Base-by-base conservation (phyloP, 1,140 invertebrate genomes). In the Lycorma delicatula region DNA sequence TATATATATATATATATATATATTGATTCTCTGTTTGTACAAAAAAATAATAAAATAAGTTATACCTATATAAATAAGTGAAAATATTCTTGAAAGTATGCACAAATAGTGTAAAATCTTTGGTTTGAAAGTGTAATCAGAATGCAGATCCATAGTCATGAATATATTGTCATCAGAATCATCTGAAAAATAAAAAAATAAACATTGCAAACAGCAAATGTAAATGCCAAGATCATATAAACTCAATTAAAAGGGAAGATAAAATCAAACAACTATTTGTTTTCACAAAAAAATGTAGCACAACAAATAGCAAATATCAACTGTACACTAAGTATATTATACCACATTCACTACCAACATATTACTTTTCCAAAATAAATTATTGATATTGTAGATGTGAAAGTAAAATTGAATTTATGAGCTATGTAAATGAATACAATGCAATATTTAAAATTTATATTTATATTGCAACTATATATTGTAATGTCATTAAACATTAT, bases 91-190 rank as follows among this genome's bases (percentile, higher is more conserved):
- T n/a, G n/a, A n/a, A n/a, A n/a, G n/a, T n/a, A n/a, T n/a, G n/a
- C 16, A 44, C 16, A 44, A 44, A 22, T 44, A 20, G 41, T 20
- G 23, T 22, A 44, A 20, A 11, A 44, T 44, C 41, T 44, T 44
- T 44, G 41, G 41, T 44, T 44, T 44, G 16, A 44, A 13, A 44
- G 23, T 44, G 16, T 22, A n/a, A 44, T 22, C 41, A 44, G 23
- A 44, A 16, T 2, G 23, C 23, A 22, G 41, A 44, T 16, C 41
- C 9, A 22, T 44, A 44, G 58, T 67, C 60, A 67, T 44, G 66
- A 67, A 54, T 67, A 67, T 23, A 67, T 67, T 11, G 66, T 67
- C 66, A 67, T 67, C 38, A 67, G 52, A 34, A 67, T 67, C 59
- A 67, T 63, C 66, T 67, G 63, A 22, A 25, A 56, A 36, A 49